Evolutionary conservation across 2,888 invertebrate genomes (phyloP), one percentile per base, ranked within the genome.

Genomic region (Oeneis ivallda): DNA sequence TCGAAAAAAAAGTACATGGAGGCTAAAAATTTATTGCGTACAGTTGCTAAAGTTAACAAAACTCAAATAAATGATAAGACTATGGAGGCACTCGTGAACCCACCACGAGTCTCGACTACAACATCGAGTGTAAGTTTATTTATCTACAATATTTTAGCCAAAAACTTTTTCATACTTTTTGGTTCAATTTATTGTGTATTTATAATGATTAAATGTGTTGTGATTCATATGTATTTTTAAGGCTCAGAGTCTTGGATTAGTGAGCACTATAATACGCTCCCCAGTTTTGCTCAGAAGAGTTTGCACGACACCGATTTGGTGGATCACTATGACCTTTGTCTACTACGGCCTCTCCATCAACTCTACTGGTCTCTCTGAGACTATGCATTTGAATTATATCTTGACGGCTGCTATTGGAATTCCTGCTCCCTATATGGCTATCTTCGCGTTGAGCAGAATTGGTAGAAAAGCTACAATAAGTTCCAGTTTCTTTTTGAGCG

Each of bases 291-390:
- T 93, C 1, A 79, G 93, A 0, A 84, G 94, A 53, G 80, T 93
- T 57, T 70, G 92, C 15, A 93, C 93, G 62, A 94, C 94, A 57
- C 94, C 94, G 17, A 89, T 95, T 70, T 95, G 94, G 81, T 95
- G 95, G 95, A 92, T 95, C 39, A 93, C 95, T 0, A 94, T 94
- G 71, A 93, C 94, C 0, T 93, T 95, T 68, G 93, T 95, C 11
- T 96, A 94, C 81, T 96, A 95, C 74, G 96, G 96, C 0, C 81
- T 96, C n/a, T 94, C 94, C 1, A 84, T 96, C 59, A 95, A 95
- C 80, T 93, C 95, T 0, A 94, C 94, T 0, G 87, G 93, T 0
- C 83, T 96, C 41, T 92, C 93, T 17, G 95, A 95, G 10, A 93
- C 95, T 76, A 94, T 94, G 75, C 95, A 95, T 77, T 75, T 94